These are phyloP conservation scores for Scelioninae gen. 1 DNA, from an alignment of 2,888 invertebrate species.

Conservation along the genomic window DNA sequence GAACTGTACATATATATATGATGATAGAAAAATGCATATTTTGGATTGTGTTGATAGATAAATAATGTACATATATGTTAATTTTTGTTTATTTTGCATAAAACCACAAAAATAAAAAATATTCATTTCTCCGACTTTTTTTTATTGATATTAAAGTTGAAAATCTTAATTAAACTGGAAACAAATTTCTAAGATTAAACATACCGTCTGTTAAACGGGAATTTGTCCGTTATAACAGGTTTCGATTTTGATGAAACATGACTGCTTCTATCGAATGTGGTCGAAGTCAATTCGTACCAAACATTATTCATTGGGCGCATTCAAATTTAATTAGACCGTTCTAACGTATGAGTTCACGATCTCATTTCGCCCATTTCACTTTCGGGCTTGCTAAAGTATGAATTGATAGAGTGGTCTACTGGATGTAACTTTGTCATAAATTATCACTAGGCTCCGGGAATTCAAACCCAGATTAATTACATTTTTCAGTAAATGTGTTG, in stretches of 20 bases:
- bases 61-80: too few species aligned
- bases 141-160: too few species aligned
- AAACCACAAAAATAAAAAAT: too few species aligned
- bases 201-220: constrained; percentile 1
- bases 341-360: constrained; percentile 51
- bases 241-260: constrained; percentile 41
- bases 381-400: constrained; percentile 37
- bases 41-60: too few species aligned
- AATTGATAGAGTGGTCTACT: constrained; percentile 35
- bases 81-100: too few species aligned
- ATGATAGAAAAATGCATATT: too few species aligned
- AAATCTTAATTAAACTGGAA: background rate
- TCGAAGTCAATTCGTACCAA: constrained; percentile 26
- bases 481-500: too few species aligned
- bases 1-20: too few species aligned
- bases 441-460: constrained; percentile 8
- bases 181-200: background rate
- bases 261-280: constrained; percentile 44
- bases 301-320: constrained; percentile 39
- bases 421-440: constrained; percentile 26
- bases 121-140: too few species aligned
- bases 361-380: constrained; percentile 48
- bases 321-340: constrained; percentile 48
- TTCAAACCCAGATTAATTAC: constrained; percentile 6
- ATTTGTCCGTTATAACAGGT: background rate